These are phyloP conservation scores for Protonemura montana DNA, from an alignment of 2,888 invertebrate species.

Conservation along the genomic window DNA sequence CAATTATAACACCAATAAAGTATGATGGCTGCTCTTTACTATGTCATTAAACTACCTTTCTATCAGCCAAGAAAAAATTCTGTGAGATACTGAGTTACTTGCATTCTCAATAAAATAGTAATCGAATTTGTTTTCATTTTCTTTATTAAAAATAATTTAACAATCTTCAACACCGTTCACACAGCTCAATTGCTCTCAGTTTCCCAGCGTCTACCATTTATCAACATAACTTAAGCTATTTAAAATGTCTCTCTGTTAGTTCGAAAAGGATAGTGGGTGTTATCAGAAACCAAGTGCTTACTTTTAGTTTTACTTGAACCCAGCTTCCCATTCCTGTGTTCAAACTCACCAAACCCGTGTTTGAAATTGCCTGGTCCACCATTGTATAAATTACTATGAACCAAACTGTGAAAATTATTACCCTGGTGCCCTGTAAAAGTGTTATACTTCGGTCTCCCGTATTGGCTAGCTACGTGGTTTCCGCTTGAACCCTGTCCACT, in stretches of 20 bases:
- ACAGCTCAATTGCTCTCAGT: not conserved
- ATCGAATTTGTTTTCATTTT: not conserved
- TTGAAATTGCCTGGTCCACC: not conserved
- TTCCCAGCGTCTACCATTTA: not conserved
- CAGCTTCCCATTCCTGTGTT: not conserved
- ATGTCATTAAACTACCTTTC: not conserved
- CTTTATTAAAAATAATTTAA: constrained; percentile 12
- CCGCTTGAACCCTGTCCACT: not conserved
- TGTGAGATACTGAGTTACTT: not conserved
- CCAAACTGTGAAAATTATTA: not conserved
- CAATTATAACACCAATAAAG: too few species aligned
- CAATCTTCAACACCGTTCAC: not conserved
- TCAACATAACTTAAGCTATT: not conserved
- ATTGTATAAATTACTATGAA: not conserved
- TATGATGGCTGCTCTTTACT: too few species aligned
- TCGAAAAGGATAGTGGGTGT: not conserved
- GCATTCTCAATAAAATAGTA: not conserved
- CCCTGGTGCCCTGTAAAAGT: not conserved
- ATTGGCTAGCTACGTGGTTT: not conserved
- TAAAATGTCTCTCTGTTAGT: not conserved
- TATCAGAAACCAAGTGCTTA: not conserved
- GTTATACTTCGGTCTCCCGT: not conserved
- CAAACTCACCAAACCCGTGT: not conserved
- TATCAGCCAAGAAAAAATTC: not conserved
- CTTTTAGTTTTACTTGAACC: not conserved